Evolutionary conservation across 2,888 invertebrate genomes (phyloP).

Genomic region (Hemithea aestivaria): DNA sequence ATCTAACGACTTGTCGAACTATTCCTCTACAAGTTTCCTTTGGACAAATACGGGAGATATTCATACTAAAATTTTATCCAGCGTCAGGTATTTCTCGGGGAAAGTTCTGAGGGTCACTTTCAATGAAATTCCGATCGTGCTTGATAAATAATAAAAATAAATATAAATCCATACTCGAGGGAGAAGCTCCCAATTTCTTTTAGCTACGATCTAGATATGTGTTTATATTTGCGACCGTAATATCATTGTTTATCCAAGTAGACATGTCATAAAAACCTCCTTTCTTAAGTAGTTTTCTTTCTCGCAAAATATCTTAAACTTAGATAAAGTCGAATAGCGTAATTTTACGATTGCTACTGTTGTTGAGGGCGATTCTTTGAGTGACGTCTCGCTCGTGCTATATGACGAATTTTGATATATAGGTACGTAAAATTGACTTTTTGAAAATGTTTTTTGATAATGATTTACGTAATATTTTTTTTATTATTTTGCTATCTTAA

Average conservation of each 20-base stretch:
- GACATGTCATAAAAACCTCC: slow-evolving; percentile 9
- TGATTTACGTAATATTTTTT: no score
- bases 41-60: neutral
- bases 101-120: slow-evolving; percentile 1
- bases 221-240: slow-evolving; percentile 3
- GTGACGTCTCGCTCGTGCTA: no score
- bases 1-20: no score
- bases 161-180: slow-evolving; percentile 13
- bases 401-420: no score
- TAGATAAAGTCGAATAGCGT: no score
- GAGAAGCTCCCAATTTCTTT: slow-evolving; percentile 5
- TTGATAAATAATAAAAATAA: slow-evolving; percentile 18
- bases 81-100: neutral
- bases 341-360: no score
- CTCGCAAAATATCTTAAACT: no score
- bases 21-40: slow-evolving; percentile 3
- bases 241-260: slow-evolving; percentile 10
- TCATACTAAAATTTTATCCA: neutral
- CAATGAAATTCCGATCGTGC: slow-evolving; percentile 12
- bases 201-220: slow-evolving; percentile 8
- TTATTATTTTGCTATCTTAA: no score
- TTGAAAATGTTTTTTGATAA: no score
- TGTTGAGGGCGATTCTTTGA: no score
- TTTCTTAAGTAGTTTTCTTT: no score
- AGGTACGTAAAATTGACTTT: no score